Evolutionary conservation across 1,140 invertebrate genomes (phyloP), one percentile per base, ranked within the genome.

Genomic region (Drosophila tropicalis): DNA sequence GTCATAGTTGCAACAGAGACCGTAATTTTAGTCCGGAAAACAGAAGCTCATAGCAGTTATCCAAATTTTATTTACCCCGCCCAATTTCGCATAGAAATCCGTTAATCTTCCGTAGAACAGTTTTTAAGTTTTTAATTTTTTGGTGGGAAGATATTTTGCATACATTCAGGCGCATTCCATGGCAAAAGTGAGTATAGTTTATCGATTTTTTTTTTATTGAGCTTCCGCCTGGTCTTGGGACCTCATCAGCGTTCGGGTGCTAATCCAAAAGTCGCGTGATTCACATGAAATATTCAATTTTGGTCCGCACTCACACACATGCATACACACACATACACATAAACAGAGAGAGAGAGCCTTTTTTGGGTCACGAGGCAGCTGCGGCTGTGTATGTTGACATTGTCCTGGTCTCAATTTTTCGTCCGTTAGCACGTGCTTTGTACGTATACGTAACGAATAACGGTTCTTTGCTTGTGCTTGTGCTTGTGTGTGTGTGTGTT

Each of bases 291-390:
- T 72, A 78, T 80, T 78, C 76, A 72, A 65, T 78, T 89, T 73
- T 61, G 32, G 39, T 39, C 55, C 63, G 39, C 58, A 62, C 55
- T 40, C 25, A 58, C 10, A 65, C 36, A 69, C 32, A 58, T 34
- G 39, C 34, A 47, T 4, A 44, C 7, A 61, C 51, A 51, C 51
- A 72, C 66, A 70, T 34, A 57, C 57, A 41, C 54, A 34, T 36
- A 66, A 41, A 55, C 54, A 56, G 4, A 56, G 32, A 29, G 60
- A 54, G 7, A 56, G 32, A 29, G 60, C 41, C 51, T 63, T 83
- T 81, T 89, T 89, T 89, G 84, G 84, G 84, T 89, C 84, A 89
- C 84, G 84, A 79, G 84, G 79, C 79, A 82, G 69, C 81, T 68
- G 55, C 63, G 57, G 57, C 47, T 63, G 84, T 75, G 74, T 71